Evolutionary conservation across 2,888 invertebrate species (phyloP).

Genomic region (Tetragnatha montana): DNA sequence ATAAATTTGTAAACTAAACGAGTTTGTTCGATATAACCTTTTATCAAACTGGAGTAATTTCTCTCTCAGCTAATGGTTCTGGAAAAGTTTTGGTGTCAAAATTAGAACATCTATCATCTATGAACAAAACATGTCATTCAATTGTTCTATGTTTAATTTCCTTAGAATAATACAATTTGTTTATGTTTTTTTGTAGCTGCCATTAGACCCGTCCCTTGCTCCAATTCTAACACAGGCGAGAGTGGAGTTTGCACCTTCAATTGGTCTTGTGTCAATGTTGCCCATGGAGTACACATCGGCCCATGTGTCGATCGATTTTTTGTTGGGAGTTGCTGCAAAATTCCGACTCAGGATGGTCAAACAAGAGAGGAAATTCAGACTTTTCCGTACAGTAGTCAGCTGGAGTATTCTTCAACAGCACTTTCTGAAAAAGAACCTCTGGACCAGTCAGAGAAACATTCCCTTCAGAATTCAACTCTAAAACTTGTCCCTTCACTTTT

Average conservation of each 20-base stretch:
- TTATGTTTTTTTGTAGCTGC: conserved; percentile 14
- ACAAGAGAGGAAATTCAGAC: not conserved
- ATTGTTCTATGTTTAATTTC: no score
- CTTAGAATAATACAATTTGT: no score
- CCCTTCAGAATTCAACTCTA: not conserved
- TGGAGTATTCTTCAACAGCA: conserved; percentile 10
- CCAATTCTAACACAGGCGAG: conserved; percentile 58
- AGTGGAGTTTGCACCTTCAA: conserved; percentile 55
- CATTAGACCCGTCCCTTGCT: conserved; percentile 47
- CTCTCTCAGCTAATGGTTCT: no score
- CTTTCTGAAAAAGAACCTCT: conserved; percentile 20
- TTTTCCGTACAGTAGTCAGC: not conserved
- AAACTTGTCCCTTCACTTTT: not conserved
- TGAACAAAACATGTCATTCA: no score
- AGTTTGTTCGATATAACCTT: no score
- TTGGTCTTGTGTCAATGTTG: conserved; percentile 60
- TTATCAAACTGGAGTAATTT: no score
- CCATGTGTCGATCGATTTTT: conserved; percentile 64
- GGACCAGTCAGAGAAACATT: not conserved
- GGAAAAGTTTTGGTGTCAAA: no score
- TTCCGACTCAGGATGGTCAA: conserved; percentile 21
- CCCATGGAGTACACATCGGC: conserved; percentile 68
- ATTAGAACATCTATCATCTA: no score
- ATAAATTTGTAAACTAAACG: no score
- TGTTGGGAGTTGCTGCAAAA: conserved; percentile 60